Evolutionary conservation across 2,888 invertebrate species (phyloP), one percentile per base, ranked within the genome.

Genomic region (Phaonia tiefii): DNA sequence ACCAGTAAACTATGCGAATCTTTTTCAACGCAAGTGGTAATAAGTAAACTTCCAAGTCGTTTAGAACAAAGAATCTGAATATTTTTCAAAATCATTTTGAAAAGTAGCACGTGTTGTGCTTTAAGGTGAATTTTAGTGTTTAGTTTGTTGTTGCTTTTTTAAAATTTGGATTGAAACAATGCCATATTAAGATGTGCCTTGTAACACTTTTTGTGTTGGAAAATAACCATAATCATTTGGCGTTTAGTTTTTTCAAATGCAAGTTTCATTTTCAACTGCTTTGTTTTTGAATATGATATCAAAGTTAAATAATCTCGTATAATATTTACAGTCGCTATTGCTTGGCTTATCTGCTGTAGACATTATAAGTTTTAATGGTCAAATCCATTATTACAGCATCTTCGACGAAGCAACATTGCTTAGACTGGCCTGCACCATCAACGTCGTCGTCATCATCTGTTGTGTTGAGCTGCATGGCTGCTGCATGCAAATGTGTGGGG

Each of bases 361-460:
- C 70, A 76, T 75, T 75, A 75, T 66, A 80, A 73, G 73, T 80
- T 80, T 80, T 71, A 80, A 80, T 80, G 77, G 80, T 80, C 80
- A 80, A 80, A 80, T 70, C 80, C 77, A 77, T 80, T 80, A 77
- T 80, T 80, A 80, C 71, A 66, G 80, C 77, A 77, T 80, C 79
- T 70, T 67, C 66, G 42, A 10, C 11, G 37, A 46, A 31, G 26
- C 72, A 67, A 26, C 72, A 69, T 2, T 25, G 7, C 4, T 5
- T 44, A 10, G 17, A 8, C 37, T 15, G 20, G 37, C n/a, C 10
- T 8, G 25, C 26, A 39, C n/a, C 17, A 60, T 44, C 63, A 73
- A 5, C 78, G 69, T 66, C 17, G 39, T 44, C 63, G 67, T 10
- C 78, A 69, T 66, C 65, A 63, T 58, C 37, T 13, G 31, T 15